Evolutionary conservation across 1,140 invertebrate genomes (phyloP).

Genomic region (Drosophila lini): DNA sequence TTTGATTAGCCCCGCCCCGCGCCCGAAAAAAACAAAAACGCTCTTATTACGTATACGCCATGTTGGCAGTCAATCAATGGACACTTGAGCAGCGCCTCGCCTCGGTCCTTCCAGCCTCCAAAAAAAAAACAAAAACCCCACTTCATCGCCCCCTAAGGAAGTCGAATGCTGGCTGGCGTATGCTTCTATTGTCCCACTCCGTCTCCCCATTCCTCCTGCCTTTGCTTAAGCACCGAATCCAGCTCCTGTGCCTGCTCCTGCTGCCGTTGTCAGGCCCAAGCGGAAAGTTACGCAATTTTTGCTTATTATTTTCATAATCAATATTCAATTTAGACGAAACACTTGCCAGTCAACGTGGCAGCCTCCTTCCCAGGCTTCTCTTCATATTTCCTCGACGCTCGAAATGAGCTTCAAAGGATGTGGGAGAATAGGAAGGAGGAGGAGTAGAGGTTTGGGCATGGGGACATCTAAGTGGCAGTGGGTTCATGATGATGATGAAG

Average conservation of each 20-base stretch:
- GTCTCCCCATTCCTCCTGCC: neutral
- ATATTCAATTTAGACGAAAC: constrained; percentile 80
- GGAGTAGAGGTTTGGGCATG: neutral
- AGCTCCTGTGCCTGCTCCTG: neutral
- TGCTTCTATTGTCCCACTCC: constrained; percentile 22
- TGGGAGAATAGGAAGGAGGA: constrained; percentile 3
- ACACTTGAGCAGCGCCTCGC: constrained; percentile 69
- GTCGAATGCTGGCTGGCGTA: constrained; percentile 40
- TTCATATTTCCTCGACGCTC: constrained; percentile 39
- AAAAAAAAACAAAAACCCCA: constrained; percentile 6
- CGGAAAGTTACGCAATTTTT: constrained; percentile 81
- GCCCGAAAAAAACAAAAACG: constrained; percentile 48
- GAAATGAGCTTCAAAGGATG: constrained; percentile 69
- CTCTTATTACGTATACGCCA: constrained; percentile 80
- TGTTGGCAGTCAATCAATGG: constrained; percentile 80
- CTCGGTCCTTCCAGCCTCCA: neutral
- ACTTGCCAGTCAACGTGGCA: constrained; percentile 66
- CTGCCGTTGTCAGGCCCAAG: constrained; percentile 70
- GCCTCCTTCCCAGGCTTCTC: constrained; percentile 10
- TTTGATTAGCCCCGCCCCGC: constrained; percentile 63
- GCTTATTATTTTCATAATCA: constrained; percentile 83
- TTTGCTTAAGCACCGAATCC: neutral
- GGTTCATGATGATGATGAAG: neutral
- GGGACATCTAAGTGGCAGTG: constrained; percentile 39
- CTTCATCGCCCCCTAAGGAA: constrained; percentile 10